These are phyloP conservation scores for Pollenia angustigena DNA, from an alignment of 2,888 invertebrate species.

Conservation along the genomic window DNA sequence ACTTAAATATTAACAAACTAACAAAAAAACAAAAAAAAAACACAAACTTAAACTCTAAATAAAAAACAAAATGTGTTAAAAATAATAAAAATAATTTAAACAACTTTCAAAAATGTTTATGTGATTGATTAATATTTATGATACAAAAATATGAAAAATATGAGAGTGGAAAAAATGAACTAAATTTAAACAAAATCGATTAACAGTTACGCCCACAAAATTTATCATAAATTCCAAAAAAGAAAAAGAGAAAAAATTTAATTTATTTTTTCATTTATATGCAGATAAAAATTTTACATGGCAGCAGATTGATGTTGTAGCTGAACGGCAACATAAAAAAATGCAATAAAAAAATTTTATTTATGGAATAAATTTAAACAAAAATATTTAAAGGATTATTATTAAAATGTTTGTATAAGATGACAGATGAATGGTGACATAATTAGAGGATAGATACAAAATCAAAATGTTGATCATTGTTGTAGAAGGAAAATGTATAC, in stretches of 20 bases:
- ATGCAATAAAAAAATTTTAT: background rate
- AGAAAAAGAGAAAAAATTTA: slow-evolving; percentile 34
- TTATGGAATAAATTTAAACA: background rate
- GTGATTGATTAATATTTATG: slow-evolving; percentile 70
- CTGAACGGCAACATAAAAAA: slow-evolving; percentile 12
- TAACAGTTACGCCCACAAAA: slow-evolving; percentile 69
- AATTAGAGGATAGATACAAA: background rate
- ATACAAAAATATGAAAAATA: slow-evolving; percentile 48
- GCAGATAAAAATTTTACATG: slow-evolving; percentile 47
- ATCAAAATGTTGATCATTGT: background rate
- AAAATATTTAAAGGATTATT: background rate
- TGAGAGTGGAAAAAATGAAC: slow-evolving; percentile 26
- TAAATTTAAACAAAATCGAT: slow-evolving; percentile 63
- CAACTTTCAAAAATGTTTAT: slow-evolving; percentile 65
- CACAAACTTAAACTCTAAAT: slow-evolving; percentile 13
- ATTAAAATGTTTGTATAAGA: background rate
- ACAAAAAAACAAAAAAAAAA: background rate
- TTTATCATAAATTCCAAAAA: slow-evolving; percentile 57
- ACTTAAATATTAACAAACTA: slow-evolving; percentile 40
- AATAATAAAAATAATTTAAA: slow-evolving; percentile 61
- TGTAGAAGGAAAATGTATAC: background rate
- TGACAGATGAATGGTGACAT: background rate
- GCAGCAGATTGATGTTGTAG: slow-evolving; percentile 54
- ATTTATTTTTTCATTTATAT: slow-evolving; percentile 64
- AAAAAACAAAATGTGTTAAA: slow-evolving; percentile 54